Conservation (phyloP, 2,113 vertebrate genomes). For the Alectura lathami region DNA sequence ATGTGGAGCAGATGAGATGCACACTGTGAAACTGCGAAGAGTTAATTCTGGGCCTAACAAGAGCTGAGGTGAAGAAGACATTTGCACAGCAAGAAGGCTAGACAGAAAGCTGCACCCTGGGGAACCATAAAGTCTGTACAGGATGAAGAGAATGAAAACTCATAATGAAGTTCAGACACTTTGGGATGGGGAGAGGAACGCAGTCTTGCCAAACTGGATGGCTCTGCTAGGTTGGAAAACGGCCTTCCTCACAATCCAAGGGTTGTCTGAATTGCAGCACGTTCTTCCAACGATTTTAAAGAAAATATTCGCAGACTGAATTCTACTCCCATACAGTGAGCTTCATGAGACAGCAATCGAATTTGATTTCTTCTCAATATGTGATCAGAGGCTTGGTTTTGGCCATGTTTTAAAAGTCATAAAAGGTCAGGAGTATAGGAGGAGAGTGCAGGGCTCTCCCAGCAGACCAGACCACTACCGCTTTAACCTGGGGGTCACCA, state of each 20-base stretch:
- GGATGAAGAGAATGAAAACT: slow-evolving; percentile 63
- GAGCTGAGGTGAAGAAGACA: slow-evolving; percentile 31
- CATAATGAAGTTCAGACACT: slow-evolving; percentile 35
- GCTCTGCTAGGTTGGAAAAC: slow-evolving; percentile 36
- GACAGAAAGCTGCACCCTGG: slow-evolving; percentile 64
- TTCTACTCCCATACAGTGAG: slow-evolving; percentile 27
- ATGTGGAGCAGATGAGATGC: slow-evolving; percentile 40
- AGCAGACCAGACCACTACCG: background rate
- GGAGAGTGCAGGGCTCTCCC: background rate
- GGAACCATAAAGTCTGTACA: slow-evolving; percentile 56
- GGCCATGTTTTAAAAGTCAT: background rate
- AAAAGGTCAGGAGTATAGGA: background rate
- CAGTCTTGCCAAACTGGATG: slow-evolving; percentile 41
- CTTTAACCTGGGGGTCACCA: background rate
- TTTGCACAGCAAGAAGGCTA: slow-evolving; percentile 50
- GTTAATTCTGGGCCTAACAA: slow-evolving; percentile 16
- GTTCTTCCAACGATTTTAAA: slow-evolving; percentile 45
- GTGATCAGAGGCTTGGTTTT: background rate
- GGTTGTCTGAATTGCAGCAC: background rate
- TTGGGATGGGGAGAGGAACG: background rate
- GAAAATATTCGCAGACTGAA: slow-evolving; percentile 35
- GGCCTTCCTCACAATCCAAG: background rate
- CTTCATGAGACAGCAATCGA: slow-evolving; percentile 51
- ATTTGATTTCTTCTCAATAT: background rate
- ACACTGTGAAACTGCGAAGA: background rate